Conservation (phyloP, 2,797 vertebrate species). For the Argyrosomus regius region DNA sequence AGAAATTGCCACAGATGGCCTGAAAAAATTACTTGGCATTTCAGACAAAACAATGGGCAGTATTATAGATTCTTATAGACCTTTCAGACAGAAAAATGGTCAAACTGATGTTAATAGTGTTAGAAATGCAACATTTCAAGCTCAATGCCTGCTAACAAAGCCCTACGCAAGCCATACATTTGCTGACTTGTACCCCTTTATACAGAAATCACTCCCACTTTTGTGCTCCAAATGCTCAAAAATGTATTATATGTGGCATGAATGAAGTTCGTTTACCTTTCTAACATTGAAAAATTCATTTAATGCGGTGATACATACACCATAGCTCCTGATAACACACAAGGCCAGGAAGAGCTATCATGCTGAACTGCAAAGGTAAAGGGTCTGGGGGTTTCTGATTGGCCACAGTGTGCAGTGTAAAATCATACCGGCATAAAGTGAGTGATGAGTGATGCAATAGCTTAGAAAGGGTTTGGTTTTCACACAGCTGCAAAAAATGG, state of each 20-base stretch:
- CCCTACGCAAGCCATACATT: neutral
- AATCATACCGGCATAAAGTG: neutral
- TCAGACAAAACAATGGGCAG: constrained; percentile 20
- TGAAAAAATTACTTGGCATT: constrained; percentile 22
- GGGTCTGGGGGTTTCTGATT: too few species aligned
- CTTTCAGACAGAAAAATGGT: constrained; percentile 14
- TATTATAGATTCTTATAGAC: constrained; percentile 14
- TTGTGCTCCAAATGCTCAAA: neutral
- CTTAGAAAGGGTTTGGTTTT: neutral
- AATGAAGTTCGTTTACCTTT: neutral
- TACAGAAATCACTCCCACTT: neutral
- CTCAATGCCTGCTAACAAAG: constrained; percentile 3
- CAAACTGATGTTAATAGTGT: constrained; percentile 2
- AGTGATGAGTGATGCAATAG: too few species aligned
- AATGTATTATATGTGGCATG: neutral
- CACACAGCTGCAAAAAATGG: neutral
- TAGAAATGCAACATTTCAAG: constrained; percentile 1
- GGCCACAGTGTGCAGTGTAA: too few species aligned
- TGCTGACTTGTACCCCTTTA: neutral
- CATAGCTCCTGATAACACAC: neutral
- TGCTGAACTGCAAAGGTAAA: neutral
- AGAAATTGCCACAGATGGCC: constrained; percentile 21
- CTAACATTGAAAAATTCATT: neutral
- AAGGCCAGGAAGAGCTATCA: neutral
- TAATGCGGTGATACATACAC: neutral